phyloP scores from a whole-genome alignment of 2,797 vertebrate genomes.

The Alcedo quadribrachys region DNA sequence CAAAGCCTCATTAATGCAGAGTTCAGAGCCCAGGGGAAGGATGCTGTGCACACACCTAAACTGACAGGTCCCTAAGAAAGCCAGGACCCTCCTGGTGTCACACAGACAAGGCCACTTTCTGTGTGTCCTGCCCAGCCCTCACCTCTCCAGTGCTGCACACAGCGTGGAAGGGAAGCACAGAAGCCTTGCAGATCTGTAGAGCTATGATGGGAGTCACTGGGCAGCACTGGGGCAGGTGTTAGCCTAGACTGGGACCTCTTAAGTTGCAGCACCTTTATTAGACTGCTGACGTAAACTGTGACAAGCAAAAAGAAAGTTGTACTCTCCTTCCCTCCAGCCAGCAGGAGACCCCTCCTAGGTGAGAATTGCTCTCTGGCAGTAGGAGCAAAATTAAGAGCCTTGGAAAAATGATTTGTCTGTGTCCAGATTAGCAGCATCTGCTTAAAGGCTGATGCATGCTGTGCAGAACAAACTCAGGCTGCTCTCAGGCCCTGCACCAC shows the following conservation, averaged over 20 bases:
- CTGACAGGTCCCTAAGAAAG: background rate
- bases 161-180: background rate
- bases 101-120: background rate
- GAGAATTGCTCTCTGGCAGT: background rate
- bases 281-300: background rate
- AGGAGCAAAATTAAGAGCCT: background rate
- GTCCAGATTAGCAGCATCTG: background rate
- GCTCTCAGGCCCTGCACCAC: background rate
- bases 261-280: background rate
- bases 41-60: background rate
- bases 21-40: background rate
- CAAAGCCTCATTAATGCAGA: background rate
- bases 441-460: background rate
- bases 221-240: background rate
- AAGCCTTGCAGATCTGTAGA: background rate
- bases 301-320: background rate
- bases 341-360: background rate
- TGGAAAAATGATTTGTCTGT: background rate
- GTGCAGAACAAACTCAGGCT: background rate
- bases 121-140: background rate
- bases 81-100: background rate
- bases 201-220: accelerated
- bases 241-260: background rate
- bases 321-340: background rate
- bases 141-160: background rate